These are phyloP conservation scores for Lytechinus variegatus DNA, from an alignment of 35 echinoderm and acorn worm genomes.

Conservation along the genomic window DNA sequence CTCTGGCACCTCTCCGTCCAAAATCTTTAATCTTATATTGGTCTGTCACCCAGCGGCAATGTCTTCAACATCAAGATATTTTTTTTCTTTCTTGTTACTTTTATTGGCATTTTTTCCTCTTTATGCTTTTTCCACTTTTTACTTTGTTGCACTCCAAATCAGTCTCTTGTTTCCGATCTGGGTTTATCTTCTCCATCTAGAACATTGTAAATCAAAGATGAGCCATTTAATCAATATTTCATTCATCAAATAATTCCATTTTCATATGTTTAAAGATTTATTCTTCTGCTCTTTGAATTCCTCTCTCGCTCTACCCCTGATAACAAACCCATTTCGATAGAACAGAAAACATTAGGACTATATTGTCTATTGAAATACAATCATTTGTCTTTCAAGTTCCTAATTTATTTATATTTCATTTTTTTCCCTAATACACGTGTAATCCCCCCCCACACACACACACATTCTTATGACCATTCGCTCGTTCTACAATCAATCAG, in stretches of 20 bases:
- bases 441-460: no score
- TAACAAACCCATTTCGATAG: not conserved
- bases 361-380: not conserved
- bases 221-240: not conserved
- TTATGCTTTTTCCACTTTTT: not conserved
- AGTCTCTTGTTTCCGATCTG: not conserved
- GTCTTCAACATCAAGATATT: constrained; percentile 11
- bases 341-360: no score
- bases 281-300: not conserved
- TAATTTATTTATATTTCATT: not conserved
- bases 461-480: no score
- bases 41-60: constrained; percentile 34
- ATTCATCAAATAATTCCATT: not conserved
- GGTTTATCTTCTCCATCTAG: not conserved
- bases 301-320: not conserved
- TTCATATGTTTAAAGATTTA: not conserved
- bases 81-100: not conserved
- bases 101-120: not conserved
- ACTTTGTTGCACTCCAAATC: not conserved
- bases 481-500: no score
- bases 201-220: not conserved
- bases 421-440: no score
- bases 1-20: constrained; percentile 34
- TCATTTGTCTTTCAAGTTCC: not conserved
- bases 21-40: constrained; percentile 37